These are phyloP conservation scores for Pseudochaenichthys georgianus DNA, from an alignment of 2,797 vertebrate species.

Conservation along the genomic window DNA sequence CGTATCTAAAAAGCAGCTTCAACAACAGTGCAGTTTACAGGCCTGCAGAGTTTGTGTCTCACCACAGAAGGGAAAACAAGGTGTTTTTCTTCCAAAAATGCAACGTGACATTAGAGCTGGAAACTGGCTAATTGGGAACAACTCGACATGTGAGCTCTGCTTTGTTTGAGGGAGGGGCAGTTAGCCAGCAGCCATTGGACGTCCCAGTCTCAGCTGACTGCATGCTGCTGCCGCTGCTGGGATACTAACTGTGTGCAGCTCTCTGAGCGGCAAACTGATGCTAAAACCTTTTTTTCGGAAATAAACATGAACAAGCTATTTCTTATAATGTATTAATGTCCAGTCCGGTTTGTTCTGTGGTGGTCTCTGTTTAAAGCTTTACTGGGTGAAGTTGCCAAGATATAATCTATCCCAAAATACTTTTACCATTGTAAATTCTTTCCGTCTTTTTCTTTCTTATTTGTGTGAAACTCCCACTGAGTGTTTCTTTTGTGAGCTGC, in stretches of 20 bases:
- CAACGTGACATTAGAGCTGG: slow-evolving; percentile 53
- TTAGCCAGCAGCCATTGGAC: slow-evolving; percentile 8
- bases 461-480: no score
- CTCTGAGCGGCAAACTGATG: slow-evolving; percentile 6
- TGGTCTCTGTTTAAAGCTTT: slow-evolving; percentile 14
- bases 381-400: background rate
- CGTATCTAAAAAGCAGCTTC: background rate
- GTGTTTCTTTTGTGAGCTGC: no score
- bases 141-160: slow-evolving; percentile 56
- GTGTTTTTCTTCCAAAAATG: slow-evolving; percentile 49
- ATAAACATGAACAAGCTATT: slow-evolving; percentile 30
- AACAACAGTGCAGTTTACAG: slow-evolving; percentile 31
- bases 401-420: background rate
- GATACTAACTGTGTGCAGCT: slow-evolving; percentile 11
- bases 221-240: slow-evolving; percentile 36
- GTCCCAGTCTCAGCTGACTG: slow-evolving; percentile 40
- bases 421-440: background rate
- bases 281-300: slow-evolving; percentile 31
- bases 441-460: no score
- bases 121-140: slow-evolving; percentile 59
- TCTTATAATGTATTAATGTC: slow-evolving; percentile 10
- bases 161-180: slow-evolving; percentile 55
- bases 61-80: slow-evolving; percentile 49
- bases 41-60: slow-evolving; percentile 28
- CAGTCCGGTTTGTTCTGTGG: slow-evolving; percentile 33